Conservation (phyloP, 2,888 invertebrate species). For the Argyresthia albistria region DNA sequence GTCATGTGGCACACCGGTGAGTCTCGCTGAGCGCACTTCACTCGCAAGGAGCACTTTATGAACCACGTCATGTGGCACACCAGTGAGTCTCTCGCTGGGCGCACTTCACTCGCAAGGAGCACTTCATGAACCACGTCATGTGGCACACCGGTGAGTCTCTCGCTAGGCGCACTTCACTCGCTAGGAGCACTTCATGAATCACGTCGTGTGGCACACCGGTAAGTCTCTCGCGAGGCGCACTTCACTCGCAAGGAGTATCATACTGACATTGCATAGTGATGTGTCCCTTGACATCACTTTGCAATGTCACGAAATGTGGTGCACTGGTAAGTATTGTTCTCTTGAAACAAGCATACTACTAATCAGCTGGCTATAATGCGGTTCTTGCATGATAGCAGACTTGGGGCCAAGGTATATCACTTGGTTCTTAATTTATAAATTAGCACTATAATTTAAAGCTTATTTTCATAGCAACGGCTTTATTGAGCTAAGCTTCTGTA, state of each 20-base stretch:
- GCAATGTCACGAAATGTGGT: too few relatives aligned
- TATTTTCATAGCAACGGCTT: background rate
- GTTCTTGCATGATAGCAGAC: too few relatives aligned
- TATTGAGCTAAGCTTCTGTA: background rate
- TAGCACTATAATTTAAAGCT: too few relatives aligned
- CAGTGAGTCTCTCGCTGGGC: slow-evolving; percentile 86
- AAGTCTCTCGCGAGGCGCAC: slow-evolving; percentile 85
- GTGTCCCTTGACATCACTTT: too few relatives aligned
- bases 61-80: slow-evolving; percentile 92
- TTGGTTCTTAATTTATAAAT: too few relatives aligned
- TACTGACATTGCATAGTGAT: too few relatives aligned
- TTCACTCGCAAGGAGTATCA: slow-evolving; percentile 41
- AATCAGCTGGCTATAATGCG: too few relatives aligned
- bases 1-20: slow-evolving; percentile 86
- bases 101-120: slow-evolving; percentile 83
- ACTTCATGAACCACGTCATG: slow-evolving; percentile 86
- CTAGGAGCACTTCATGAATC: slow-evolving; percentile 77
- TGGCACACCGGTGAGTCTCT: slow-evolving; percentile 85
- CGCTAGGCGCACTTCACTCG: slow-evolving; percentile 87
- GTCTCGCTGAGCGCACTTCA: slow-evolving; percentile 90
- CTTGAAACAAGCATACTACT: too few relatives aligned
- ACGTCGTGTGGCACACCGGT: slow-evolving; percentile 91
- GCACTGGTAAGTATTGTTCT: too few relatives aligned
- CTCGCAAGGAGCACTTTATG: slow-evolving; percentile 89
- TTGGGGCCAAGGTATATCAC: too few relatives aligned